A percentile compares a stretch with the other conserved stretches of the same genome.
Evolutionary conservation across 2,797 vertebrate species (phyloP).

Genomic region (Eupleurogrammus muticus): DNA sequence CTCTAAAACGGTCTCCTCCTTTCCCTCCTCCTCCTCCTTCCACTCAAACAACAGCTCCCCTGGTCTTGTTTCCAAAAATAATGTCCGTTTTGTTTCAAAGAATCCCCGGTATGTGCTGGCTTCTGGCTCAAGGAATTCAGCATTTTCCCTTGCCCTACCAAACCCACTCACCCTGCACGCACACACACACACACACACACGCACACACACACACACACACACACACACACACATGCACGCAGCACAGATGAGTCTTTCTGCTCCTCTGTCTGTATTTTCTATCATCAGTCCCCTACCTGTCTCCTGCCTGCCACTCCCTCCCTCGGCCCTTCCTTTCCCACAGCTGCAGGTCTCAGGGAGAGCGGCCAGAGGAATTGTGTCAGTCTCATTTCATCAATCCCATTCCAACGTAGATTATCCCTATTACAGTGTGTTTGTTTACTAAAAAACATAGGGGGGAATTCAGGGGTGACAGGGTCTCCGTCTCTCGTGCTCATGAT

Average conservation of each 20-base stretch:
- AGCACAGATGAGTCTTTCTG: slow-evolving; percentile 7
- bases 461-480: slow-evolving; percentile 20
- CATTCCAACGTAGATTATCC: slow-evolving; percentile 57
- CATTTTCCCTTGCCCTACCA: slow-evolving; percentile 52
- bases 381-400: slow-evolving; percentile 49
- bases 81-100: slow-evolving; percentile 83
- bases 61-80: slow-evolving; percentile 82
- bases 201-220: slow-evolving; percentile 22
- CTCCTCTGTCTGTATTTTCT: slow-evolving; percentile 3
- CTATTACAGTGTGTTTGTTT: slow-evolving; percentile 57
- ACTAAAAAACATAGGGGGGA: slow-evolving; percentile 42
- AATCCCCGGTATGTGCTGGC: slow-evolving; percentile 81
- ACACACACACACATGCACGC: slow-evolving; percentile 14
- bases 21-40: slow-evolving; percentile 29
- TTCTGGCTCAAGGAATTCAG: slow-evolving; percentile 73
- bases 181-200: slow-evolving; percentile 12
- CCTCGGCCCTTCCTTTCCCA: neutral
- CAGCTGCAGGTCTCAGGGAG: slow-evolving; percentile 21
- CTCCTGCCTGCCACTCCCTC: slow-evolving; percentile 2
- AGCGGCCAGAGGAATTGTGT: slow-evolving; percentile 21
- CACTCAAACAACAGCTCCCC: slow-evolving; percentile 64
- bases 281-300: slow-evolving; percentile 17
- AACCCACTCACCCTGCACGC: slow-evolving; percentile 8
- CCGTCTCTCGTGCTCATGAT: slow-evolving; percentile 44
- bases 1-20: slow-evolving; percentile 40